phyloP scores from a whole-genome alignment of 2,888 invertebrate species.

The Ennomos erosarius region DNA sequence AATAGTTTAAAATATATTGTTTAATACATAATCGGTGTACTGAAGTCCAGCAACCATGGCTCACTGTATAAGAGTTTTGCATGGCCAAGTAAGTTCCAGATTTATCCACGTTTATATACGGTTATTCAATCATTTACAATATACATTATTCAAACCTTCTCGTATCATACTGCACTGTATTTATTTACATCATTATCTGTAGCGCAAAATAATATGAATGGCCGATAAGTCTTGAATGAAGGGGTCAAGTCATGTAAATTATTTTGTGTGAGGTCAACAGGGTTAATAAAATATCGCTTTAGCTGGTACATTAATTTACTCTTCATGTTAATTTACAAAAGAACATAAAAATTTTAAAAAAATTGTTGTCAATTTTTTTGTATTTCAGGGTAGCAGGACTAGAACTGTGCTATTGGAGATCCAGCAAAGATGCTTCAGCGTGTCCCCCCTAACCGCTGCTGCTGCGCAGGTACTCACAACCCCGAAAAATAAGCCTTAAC shows the following conservation, averaged over 20 bases:
- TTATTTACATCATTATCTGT: slow-evolving; percentile 68
- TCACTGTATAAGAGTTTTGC: slow-evolving; percentile 91
- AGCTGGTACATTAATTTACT: neutral
- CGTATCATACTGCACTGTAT: slow-evolving; percentile 25
- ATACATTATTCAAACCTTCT: slow-evolving; percentile 2
- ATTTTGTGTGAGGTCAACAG: slow-evolving; percentile 57
- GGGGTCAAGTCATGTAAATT: slow-evolving; percentile 63
- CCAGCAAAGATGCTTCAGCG: slow-evolving; percentile 93
- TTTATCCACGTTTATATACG: slow-evolving; percentile 51
- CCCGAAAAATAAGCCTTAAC: slow-evolving; percentile 48
- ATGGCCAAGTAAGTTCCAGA: slow-evolving; percentile 87
- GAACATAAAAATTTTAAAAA: neutral
- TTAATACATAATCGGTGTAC: slow-evolving; percentile 56
- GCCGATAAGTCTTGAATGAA: slow-evolving; percentile 63
- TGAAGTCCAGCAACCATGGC: slow-evolving; percentile 87
- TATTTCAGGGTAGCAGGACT: slow-evolving; percentile 84
- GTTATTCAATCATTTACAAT: slow-evolving; percentile 26
- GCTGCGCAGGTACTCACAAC: slow-evolving; percentile 87
- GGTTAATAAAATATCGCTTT: slow-evolving; percentile 27
- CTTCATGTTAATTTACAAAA: neutral
- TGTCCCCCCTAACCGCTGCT: slow-evolving; percentile 89
- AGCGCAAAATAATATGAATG: slow-evolving; percentile 44
- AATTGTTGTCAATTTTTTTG: slow-evolving; percentile 22
- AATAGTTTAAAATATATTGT: slow-evolving; percentile 52
- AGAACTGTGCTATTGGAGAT: slow-evolving; percentile 84